These are phyloP conservation scores for Eurosta solidaginis DNA, from an alignment of 1,140 invertebrate species.

Conservation along the genomic window DNA sequence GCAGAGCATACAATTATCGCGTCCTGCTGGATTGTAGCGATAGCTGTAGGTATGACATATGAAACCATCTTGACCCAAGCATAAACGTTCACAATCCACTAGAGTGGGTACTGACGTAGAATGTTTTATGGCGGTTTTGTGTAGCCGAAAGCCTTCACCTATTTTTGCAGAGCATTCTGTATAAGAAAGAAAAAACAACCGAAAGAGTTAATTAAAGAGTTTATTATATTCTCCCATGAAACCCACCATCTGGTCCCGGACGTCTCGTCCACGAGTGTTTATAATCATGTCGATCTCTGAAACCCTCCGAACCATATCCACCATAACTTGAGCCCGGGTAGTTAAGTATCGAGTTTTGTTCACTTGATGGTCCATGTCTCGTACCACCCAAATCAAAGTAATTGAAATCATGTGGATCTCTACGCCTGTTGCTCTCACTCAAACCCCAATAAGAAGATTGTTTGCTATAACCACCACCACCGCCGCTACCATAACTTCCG, in stretches of 20 bases:
- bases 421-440: constrained; percentile 45
- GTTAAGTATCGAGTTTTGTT: constrained; percentile 48
- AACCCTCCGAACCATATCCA: constrained; percentile 46
- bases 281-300: constrained; percentile 48
- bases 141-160: constrained; percentile 73
- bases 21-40: constrained; percentile 60
- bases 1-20: constrained; percentile 78
- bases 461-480: constrained; percentile 55
- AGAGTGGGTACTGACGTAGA: constrained; percentile 69
- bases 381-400: constrained; percentile 49
- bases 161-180: constrained; percentile 77
- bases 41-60: constrained; percentile 76
- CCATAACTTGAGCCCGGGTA: constrained; percentile 55
- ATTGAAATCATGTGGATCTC: constrained; percentile 55
- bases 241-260: constrained; percentile 53
- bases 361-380: constrained; percentile 39
- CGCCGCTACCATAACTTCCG: constrained; percentile 59
- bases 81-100: constrained; percentile 75
- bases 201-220: background rate
- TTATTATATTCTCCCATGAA: background rate
- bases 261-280: constrained; percentile 51
- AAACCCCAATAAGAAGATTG: constrained; percentile 53
- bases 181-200: background rate
- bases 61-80: constrained; percentile 72
- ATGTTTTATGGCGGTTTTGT: constrained; percentile 68